phyloP scores from a whole-genome alignment of 2,888 invertebrate genomes.

The Xestoiulus laeticollis region DNA sequence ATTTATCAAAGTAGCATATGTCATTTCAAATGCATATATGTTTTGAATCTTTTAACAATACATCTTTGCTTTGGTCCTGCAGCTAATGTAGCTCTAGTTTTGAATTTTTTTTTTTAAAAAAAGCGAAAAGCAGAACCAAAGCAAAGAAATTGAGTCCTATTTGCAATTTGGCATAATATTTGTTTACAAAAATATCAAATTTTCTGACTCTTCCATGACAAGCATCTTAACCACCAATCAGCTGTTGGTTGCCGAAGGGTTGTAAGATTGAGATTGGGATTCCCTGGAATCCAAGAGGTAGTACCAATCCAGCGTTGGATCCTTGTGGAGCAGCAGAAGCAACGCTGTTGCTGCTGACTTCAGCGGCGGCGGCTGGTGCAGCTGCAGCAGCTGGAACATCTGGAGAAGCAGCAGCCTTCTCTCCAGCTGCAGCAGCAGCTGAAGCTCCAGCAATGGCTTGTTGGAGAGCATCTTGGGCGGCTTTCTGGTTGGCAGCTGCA shows the following conservation, averaged over 20 bases:
- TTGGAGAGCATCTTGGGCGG: constrained; percentile 43
- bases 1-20: neutral
- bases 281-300: neutral
- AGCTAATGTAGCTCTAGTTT: neutral
- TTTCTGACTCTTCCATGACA: neutral
- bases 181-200: neutral
- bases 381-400: neutral
- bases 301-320: constrained; percentile 2
- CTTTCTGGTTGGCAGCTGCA: constrained; percentile 52
- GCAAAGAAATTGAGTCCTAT: neutral
- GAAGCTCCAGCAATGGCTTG: constrained; percentile 50
- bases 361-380: neutral
- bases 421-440: neutral
- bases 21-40: neutral
- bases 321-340: neutral
- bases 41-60: neutral
- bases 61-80: neutral
- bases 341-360: neutral
- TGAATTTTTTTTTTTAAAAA: no score
- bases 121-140: neutral
- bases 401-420: neutral
- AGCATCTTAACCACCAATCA: neutral
- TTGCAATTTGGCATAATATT: neutral
- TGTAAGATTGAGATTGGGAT: constrained; percentile 38
- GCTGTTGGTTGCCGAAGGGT: constrained; percentile 14